Evolutionary conservation across 53 echinoderm and acorn worm genomes (phyloP).

Genomic region (Mesocentrotus franciscanus): DNA sequence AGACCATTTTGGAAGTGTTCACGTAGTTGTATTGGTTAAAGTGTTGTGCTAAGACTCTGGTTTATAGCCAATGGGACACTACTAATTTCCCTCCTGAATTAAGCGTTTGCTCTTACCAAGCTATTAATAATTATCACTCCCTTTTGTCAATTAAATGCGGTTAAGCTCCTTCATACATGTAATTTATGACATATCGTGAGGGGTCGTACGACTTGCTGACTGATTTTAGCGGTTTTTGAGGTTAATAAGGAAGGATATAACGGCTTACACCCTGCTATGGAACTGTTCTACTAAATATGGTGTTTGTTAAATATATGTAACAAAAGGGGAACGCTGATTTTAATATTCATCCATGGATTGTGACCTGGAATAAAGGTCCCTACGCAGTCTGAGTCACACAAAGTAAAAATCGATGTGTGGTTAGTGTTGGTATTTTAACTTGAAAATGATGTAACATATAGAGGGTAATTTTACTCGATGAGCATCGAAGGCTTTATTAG

Average conservation of each 20-base stretch:
- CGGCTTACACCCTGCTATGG: background rate
- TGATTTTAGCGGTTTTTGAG: slow-evolving; percentile 15
- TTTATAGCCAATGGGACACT: slow-evolving; percentile 28
- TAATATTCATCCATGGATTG: background rate
- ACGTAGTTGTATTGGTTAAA: background rate
- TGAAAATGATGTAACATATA: too few relatives aligned
- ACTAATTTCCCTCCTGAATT: slow-evolving; percentile 8
- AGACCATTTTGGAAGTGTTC: background rate
- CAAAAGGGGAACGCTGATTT: background rate
- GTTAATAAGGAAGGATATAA: background rate
- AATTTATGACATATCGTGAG: slow-evolving; percentile 1
- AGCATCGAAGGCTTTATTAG: too few relatives aligned
- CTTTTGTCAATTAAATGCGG: background rate
- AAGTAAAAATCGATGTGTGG: background rate
- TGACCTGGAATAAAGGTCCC: background rate
- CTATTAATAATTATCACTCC: slow-evolving; percentile 1
- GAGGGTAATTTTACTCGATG: too few relatives aligned
- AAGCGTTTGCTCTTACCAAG: background rate
- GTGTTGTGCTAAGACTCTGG: background rate
- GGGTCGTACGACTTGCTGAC: background rate
- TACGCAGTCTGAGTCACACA: background rate
- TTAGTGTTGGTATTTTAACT: background rate
- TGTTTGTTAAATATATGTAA: background rate
- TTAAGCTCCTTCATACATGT: background rate
- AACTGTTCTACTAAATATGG: background rate